phyloP scores from a whole-genome alignment of 1,140 invertebrate species.

The Micrasema longulum region DNA sequence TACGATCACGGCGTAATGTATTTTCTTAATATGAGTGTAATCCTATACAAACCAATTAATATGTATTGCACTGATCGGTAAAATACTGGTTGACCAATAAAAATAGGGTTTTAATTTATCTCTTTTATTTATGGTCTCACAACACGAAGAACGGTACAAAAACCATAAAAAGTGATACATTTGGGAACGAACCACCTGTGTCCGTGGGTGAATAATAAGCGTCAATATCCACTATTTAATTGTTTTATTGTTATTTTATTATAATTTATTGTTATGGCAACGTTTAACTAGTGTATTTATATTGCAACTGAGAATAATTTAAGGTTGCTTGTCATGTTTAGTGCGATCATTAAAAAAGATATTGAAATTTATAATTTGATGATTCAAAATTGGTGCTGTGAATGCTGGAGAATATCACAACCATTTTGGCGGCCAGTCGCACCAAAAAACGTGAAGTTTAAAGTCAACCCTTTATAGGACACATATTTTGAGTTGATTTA shows the following conservation, averaged over 20 bases:
- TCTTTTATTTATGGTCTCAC: slow-evolving; percentile 17
- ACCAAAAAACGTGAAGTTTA: no score
- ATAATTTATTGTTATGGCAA: background rate
- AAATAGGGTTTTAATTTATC: slow-evolving; percentile 21
- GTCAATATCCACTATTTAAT: background rate
- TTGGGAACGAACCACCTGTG: slow-evolving; percentile 28
- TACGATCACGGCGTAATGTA: no score
- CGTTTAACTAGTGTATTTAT: slow-evolving; percentile 17
- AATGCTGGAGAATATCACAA: no score
- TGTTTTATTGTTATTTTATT: slow-evolving; percentile 12
- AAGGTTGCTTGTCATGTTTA: slow-evolving; percentile 11
- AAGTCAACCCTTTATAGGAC: no score
- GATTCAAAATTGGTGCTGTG: no score
- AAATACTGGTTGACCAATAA: slow-evolving; percentile 9
- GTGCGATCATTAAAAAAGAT: background rate
- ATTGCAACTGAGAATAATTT: slow-evolving; percentile 5
- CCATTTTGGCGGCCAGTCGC: no score
- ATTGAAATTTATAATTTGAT: background rate
- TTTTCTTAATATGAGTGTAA: no score
- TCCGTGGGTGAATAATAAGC: background rate
- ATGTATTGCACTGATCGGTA: slow-evolving; percentile 8
- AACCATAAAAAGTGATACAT: slow-evolving; percentile 28
- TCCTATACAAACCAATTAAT: background rate
- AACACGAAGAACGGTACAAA: slow-evolving; percentile 9
- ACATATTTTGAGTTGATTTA: no score